Evolutionary conservation across 2,888 invertebrate species (phyloP).

Genomic region (Craniophora ligustri): DNA sequence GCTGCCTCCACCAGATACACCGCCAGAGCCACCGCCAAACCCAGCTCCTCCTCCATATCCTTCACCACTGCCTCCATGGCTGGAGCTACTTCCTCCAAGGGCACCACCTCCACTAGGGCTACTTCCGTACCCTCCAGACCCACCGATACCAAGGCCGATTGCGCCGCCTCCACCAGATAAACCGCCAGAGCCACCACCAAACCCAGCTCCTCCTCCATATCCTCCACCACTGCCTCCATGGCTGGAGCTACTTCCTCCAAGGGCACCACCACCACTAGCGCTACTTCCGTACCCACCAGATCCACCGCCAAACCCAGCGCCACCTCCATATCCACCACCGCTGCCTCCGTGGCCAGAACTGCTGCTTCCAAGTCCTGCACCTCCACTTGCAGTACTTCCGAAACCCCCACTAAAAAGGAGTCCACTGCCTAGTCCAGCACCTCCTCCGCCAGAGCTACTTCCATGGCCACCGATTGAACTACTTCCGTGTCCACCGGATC

Average conservation of each 20-base stretch:
- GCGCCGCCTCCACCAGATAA: conserved; percentile 48
- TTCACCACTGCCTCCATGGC: conserved; percentile 7
- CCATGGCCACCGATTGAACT: conserved; percentile 28
- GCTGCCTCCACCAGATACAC: conserved; percentile 49
- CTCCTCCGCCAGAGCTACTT: conserved; percentile 8
- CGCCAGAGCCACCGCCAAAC: conserved; percentile 54
- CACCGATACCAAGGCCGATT: conserved; percentile 31
- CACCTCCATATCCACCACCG: conserved; percentile 52
- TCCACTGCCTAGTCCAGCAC: conserved; percentile 6
- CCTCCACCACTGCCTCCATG: conserved; percentile 4
- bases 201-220: conserved; percentile 25
- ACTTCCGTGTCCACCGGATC: conserved; percentile 28
- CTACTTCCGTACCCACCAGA: conserved; percentile 50
- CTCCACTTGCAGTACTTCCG: conserved; percentile 49
- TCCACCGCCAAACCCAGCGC: conserved; percentile 34
- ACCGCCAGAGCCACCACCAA: conserved; percentile 54
- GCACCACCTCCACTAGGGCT: conserved; percentile 40
- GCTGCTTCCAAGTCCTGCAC: background rate
- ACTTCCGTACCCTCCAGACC: conserved; percentile 45
- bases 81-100: background rate
- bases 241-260: background rate
- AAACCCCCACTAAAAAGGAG: no score
- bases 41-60: conserved; percentile 22
- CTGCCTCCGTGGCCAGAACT: conserved; percentile 15
- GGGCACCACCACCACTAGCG: conserved; percentile 32